These are phyloP conservation scores for Hydra vulgaris DNA, from an alignment of 30 jellyfish, hydroid and myxozoan species.

Conservation along the genomic window DNA sequence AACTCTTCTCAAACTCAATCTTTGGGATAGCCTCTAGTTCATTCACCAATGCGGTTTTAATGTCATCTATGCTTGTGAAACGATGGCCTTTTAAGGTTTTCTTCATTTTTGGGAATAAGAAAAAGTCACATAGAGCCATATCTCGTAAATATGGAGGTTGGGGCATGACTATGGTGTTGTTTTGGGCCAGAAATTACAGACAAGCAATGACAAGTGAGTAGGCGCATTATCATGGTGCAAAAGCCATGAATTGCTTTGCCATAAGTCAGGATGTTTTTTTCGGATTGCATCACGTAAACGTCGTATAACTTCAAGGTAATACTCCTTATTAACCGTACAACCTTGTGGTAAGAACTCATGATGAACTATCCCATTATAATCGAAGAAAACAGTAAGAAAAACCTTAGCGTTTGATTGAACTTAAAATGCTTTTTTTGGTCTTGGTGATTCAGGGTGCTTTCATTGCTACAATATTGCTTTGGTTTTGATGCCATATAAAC, in stretches of 20 bases:
- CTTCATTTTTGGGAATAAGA: too few species aligned
- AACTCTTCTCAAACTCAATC: too few species aligned
- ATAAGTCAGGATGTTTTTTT: neutral
- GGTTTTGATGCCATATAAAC: neutral
- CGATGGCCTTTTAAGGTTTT: too few species aligned
- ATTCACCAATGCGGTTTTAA: too few species aligned
- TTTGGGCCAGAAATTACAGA: too few species aligned
- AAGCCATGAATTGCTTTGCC: neutral
- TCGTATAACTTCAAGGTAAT: neutral
- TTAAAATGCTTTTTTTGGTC: neutral
- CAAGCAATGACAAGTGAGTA: neutral
- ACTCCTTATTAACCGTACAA: neutral
- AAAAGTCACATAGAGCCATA: neutral
- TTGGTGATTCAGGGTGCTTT: neutral
- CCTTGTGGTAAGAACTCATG: neutral
- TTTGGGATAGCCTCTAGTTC: too few species aligned
- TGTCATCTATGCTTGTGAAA: too few species aligned
- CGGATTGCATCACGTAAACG: neutral
- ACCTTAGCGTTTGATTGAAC: neutral
- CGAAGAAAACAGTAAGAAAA: neutral
- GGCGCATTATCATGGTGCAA: neutral
- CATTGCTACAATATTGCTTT: neutral
- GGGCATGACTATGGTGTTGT: neutral
- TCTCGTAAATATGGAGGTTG: neutral
- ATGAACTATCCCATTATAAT: neutral